These are phyloP conservation scores for Acanthoscelides obtectus DNA, from an alignment of 2,888 invertebrate genomes.

Conservation along the genomic window DNA sequence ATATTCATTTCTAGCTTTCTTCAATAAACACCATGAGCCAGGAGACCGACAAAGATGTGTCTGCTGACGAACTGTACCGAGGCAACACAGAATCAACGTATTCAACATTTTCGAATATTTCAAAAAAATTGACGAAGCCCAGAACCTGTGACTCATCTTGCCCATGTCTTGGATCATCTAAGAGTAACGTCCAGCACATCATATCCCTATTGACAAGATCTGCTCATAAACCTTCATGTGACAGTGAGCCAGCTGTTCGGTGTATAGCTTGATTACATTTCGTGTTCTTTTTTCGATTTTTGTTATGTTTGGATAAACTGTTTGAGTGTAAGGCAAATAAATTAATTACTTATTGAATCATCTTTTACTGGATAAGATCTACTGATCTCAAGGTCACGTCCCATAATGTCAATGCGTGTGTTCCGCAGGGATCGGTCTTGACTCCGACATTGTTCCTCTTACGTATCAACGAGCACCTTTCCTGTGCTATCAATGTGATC, in stretches of 20 bases:
- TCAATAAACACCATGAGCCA: slow-evolving; percentile 22
- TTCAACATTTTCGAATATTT: neutral
- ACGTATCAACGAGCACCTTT: too few species aligned
- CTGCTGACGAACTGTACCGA: slow-evolving; percentile 22
- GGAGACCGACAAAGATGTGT: slow-evolving; percentile 8
- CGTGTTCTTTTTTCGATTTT: neutral
- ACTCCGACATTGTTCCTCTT: too few species aligned
- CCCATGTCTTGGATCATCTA: neutral
- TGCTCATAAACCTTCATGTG: neutral
- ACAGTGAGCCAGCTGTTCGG: neutral
- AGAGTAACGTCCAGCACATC: neutral
- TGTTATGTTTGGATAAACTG: neutral
- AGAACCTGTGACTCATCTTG: neutral
- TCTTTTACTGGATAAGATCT: neutral
- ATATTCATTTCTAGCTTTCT: slow-evolving; percentile 19
- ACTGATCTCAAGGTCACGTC: too few species aligned
- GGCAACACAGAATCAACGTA: slow-evolving; percentile 5
- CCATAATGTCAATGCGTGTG: too few species aligned
- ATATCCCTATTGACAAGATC: neutral
- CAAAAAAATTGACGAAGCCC: neutral
- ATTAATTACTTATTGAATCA: neutral
- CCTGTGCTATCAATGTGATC: too few species aligned
- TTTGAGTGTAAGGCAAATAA: neutral
- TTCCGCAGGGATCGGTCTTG: too few species aligned
- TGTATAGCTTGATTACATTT: neutral